Evolutionary conservation across 2,113 vertebrate genomes (phyloP).

Genomic region (Oreochromis aureus): DNA sequence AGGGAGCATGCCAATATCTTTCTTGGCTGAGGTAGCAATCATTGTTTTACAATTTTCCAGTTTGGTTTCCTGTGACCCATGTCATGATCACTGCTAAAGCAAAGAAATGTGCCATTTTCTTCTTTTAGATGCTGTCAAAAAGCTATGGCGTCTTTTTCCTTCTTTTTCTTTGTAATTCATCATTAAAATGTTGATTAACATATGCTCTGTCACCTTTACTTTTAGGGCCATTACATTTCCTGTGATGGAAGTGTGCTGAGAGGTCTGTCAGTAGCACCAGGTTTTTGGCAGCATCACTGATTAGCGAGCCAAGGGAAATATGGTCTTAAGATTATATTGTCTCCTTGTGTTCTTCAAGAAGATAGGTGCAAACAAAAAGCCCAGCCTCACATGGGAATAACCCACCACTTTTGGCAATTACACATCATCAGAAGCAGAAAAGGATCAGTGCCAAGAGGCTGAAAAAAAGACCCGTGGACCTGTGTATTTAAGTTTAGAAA

Average conservation of each 20-base stretch:
- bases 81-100: neutral
- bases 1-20: neutral
- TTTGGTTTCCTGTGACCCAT: neutral
- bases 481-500: neutral
- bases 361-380: neutral
- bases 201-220: neutral
- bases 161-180: neutral
- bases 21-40: neutral
- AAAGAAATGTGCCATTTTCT: neutral
- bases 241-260: neutral
- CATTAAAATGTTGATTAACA: neutral
- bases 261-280: neutral
- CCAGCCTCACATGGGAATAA: neutral
- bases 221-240: neutral
- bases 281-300: neutral
- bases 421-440: neutral
- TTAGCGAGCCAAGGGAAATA: neutral
- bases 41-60: neutral
- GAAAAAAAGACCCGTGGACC: neutral
- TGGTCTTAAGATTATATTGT: neutral
- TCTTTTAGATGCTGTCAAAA: neutral
- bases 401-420: neutral
- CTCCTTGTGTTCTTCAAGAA: neutral
- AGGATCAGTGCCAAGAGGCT: neutral
- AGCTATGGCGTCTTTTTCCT: neutral